Conservation (phyloP, 1,140 invertebrate species). For the Drosophila varians region DNA sequence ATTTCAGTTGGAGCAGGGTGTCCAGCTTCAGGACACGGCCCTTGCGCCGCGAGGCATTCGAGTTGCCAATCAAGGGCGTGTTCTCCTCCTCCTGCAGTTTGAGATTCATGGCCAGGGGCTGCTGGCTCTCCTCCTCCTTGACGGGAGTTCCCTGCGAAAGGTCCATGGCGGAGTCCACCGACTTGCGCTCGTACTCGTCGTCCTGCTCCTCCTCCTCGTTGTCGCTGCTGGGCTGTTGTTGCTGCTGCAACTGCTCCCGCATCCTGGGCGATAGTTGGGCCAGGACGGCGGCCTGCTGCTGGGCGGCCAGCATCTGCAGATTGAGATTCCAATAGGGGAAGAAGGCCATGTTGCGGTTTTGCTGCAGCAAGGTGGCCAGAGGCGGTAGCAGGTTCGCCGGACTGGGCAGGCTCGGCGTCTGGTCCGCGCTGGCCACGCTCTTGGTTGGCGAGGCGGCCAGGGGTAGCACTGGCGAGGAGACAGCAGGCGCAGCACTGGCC, state of each 20-base stretch:
- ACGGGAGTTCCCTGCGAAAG: conserved; percentile 73
- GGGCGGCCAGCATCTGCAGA: conserved; percentile 83
- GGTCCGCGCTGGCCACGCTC: conserved; percentile 55
- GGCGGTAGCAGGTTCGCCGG: conserved; percentile 67
- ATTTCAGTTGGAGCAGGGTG: conserved; percentile 60
- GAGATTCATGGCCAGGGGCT: conserved; percentile 63
- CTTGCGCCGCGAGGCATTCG: conserved; percentile 66
- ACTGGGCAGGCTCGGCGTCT: conserved; percentile 32
- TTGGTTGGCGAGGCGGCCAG: conserved; percentile 62
- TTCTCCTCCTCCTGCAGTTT: conserved; percentile 71
- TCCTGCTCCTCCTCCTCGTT: conserved; percentile 72
- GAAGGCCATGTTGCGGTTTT: conserved; percentile 80
- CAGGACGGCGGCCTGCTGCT: conserved; percentile 78
- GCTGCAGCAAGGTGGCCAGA: conserved; percentile 74
- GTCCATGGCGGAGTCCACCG: conserved; percentile 79
- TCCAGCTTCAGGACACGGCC: conserved; percentile 75
- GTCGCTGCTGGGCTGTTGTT: conserved; percentile 60
- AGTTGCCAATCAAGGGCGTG: conserved; percentile 70
- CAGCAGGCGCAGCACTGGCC: conserved; percentile 27
- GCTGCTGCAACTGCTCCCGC: conserved; percentile 67
- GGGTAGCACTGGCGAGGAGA: conserved; percentile 24
- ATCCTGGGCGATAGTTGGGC: conserved; percentile 73
- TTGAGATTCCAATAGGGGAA: conserved; percentile 83
- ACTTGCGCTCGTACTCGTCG: conserved; percentile 75
- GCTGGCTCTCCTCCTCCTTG: conserved; percentile 62